Evolutionary conservation across 2,888 invertebrate species (phyloP), one percentile per base, ranked within the genome.

Genomic region (Drosophila putrida): DNA sequence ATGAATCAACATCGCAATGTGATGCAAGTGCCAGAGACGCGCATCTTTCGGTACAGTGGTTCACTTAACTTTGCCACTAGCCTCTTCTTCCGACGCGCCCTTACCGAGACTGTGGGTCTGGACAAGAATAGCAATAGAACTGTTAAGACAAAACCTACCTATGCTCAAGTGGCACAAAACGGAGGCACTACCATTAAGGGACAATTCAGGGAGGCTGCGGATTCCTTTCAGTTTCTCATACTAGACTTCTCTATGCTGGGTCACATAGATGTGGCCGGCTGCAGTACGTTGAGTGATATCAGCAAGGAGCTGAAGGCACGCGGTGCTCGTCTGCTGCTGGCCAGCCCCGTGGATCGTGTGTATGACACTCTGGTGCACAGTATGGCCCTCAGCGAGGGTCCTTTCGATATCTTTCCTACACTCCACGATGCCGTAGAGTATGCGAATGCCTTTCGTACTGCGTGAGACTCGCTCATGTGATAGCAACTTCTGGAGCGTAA

Each of bases 1-100:
- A 91, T 94, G 10, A 93, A 93, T 63, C 93, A 94, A 90, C 96
- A 95, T 88, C 94, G 94, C 88, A 93, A 94, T 94, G 94, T 95
- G 2, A 92, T 93, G 60, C 95, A 95, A 90, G 91, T 95, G 55
- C 93, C 94, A 0, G 94, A 94, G 39, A 93, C 95, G 1, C 95
- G 95, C 90, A 95, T 96, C 61, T 94, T 95, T 89, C 95, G 95
- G 75, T 95, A 95, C 77, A 93, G 93, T 57, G 96, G 96, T 1
- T 94, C 94, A 6, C 91, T 96, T 6, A 95, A 95, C 90, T 96
- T 95, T 90, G 95, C 95, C 1, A 95, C 95, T 9, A 93, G 93
- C 49, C 93, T 93, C 64, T 93, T 93, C 72, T 95, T 95, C 80
- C 94, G 93, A 71, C 91, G 93, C 1, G 93, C 93, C 49, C 87